Percentiles rank a stretch among this genome's conserved stretches.
Conservation (phyloP, 2,888 invertebrate genomes). For the Sinopyrophorus schimmeli region DNA sequence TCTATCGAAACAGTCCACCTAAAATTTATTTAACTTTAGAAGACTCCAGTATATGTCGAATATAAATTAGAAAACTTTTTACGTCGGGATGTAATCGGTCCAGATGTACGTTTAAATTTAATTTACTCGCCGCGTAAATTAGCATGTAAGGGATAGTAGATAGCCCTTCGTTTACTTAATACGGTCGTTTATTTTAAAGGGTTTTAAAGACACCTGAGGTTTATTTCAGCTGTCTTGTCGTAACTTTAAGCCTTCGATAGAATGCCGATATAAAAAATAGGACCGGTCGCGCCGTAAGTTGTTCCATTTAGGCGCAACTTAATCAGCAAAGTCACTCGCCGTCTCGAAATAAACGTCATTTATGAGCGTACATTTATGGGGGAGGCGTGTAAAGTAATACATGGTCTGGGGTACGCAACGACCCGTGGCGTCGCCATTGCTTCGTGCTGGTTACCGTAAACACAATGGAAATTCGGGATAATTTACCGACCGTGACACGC, state of each 20-base stretch:
- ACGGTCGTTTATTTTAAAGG: constrained; percentile 13
- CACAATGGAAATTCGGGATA: constrained; percentile 37
- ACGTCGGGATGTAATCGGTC: neutral
- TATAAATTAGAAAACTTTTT: too few relatives aligned
- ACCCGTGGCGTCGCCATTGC: constrained; percentile 38
- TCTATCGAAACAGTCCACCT: too few relatives aligned
- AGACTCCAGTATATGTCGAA: too few relatives aligned
- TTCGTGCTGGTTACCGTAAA: constrained; percentile 38
- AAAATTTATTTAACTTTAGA: too few relatives aligned
- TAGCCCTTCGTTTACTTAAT: constrained; percentile 13
- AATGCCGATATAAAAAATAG: too few relatives aligned
- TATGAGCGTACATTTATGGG: constrained; percentile 21
- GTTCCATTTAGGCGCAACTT: constrained; percentile 4
- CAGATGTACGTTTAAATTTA: constrained; percentile 8
- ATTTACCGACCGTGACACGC: constrained; percentile 42
- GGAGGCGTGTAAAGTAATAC: constrained; percentile 31
- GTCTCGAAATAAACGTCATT: constrained; percentile 23
- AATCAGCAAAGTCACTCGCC: constrained; percentile 8
- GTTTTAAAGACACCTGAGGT: constrained; percentile 13
- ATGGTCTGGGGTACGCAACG: constrained; percentile 34
- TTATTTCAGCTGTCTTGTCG: constrained; percentile 8
- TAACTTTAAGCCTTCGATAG: too few relatives aligned
- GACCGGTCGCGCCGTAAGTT: too few relatives aligned
- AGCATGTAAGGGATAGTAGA: constrained; percentile 10
- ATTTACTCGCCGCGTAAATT: constrained; percentile 12